Evolutionary conservation across 2,888 invertebrate genomes (phyloP).

Genomic region (Miltochrista miniata): DNA sequence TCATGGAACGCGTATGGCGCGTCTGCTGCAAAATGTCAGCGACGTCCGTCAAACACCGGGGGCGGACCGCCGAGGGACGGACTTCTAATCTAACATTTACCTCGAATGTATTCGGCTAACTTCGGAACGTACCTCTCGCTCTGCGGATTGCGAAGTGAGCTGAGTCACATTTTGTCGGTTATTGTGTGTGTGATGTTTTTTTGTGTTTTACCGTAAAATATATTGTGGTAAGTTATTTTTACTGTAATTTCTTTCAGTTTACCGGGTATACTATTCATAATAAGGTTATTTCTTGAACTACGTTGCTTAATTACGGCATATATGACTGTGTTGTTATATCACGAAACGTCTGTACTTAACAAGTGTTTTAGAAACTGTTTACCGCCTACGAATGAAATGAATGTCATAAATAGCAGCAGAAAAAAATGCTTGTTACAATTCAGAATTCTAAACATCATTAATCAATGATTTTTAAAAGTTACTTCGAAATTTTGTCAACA

Average conservation of each 20-base stretch:
- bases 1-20: slow-evolving; percentile 64
- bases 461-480: slow-evolving; percentile 6
- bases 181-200: slow-evolving; percentile 25
- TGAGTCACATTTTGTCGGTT: slow-evolving; percentile 64
- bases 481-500: slow-evolving; percentile 22
- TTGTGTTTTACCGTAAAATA: slow-evolving; percentile 36
- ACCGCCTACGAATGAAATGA: neutral
- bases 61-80: slow-evolving; percentile 61
- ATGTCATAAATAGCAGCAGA: slow-evolving; percentile 3
- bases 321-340: slow-evolving; percentile 2
- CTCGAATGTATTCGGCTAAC: slow-evolving; percentile 57
- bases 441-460: neutral
- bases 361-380: slow-evolving; percentile 20
- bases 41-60: slow-evolving; percentile 57
- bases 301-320: neutral
- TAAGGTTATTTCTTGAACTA: neutral
- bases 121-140: slow-evolving; percentile 56
- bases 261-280: neutral
- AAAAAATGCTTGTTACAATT: slow-evolving; percentile 12
- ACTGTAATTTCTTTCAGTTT: slow-evolving; percentile 14
- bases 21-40: slow-evolving; percentile 58
- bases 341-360: slow-evolving; percentile 46
- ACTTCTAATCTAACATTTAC: slow-evolving; percentile 59
- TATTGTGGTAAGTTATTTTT: slow-evolving; percentile 56
- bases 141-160: slow-evolving; percentile 64